Percentiles rank a stretch among this genome's conserved stretches.
phyloP scores from a whole-genome alignment of 2,797 vertebrate species.

The Cetoscarus ocellatus region DNA sequence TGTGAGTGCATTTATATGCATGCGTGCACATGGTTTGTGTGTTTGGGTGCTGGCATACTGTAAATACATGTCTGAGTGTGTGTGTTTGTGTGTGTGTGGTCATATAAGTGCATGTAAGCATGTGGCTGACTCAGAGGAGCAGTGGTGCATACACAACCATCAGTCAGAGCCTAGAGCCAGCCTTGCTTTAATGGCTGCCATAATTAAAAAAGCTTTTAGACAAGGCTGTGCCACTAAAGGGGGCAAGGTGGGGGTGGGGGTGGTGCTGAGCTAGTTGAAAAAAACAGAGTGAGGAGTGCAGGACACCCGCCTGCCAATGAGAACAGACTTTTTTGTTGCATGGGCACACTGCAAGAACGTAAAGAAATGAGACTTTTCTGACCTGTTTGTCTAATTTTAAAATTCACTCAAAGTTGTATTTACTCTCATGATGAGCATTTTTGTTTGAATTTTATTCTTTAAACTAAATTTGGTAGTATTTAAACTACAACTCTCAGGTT shows the following conservation, averaged over 20 bases:
- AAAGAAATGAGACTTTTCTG: constrained; percentile 8
- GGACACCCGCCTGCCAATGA: constrained; percentile 21
- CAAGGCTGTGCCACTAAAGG: constrained; percentile 71
- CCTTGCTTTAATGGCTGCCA: constrained; percentile 77
- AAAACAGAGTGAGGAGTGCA: constrained; percentile 27
- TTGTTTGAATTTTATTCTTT: too few relatives aligned
- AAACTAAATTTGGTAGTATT: neutral
- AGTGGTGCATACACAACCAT: constrained; percentile 58
- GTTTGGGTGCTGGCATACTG: constrained; percentile 13
- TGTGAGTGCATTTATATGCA: constrained; percentile 38
- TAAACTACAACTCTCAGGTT: neutral
- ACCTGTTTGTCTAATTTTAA: neutral
- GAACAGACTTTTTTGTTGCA: constrained; percentile 1
- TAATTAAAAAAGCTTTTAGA: constrained; percentile 89
- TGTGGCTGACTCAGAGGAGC: constrained; percentile 62
- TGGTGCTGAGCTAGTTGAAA: constrained; percentile 21
- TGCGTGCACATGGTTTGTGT: constrained; percentile 16
- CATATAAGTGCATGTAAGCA: constrained; percentile 58
- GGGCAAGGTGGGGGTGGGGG: constrained; percentile 60
- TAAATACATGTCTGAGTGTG: constrained; percentile 22
- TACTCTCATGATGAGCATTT: neutral
- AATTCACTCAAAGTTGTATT: neutral
- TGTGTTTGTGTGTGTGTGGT: constrained; percentile 30
- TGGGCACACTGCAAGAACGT: constrained; percentile 9
- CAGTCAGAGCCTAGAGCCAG: constrained; percentile 62